phyloP scores from a whole-genome alignment of 1,140 invertebrate genomes.

The Drosophila tsacasi region DNA sequence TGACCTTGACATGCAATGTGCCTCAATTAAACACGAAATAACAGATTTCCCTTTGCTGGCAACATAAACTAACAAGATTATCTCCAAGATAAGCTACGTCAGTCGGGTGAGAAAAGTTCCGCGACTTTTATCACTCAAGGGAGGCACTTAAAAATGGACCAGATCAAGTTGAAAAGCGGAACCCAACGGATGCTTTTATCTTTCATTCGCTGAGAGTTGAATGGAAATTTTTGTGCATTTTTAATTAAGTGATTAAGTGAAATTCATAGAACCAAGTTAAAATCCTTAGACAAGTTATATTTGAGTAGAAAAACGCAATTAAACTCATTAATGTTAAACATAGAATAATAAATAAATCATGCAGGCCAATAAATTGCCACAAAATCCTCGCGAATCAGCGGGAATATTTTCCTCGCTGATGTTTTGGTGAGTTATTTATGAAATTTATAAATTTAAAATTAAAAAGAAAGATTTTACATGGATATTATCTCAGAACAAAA shows the following conservation, averaged over 20 bases:
- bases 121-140: slow-evolving; percentile 29
- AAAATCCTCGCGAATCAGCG: slow-evolving; percentile 68
- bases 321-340: not conserved
- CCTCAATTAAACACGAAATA: not conserved
- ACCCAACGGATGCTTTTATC: slow-evolving; percentile 28
- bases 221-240: slow-evolving; percentile 8
- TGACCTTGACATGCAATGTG: not conserved
- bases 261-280: not conserved
- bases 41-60: slow-evolving; percentile 1
- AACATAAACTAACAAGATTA: slow-evolving; percentile 17
- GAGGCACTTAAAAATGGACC: slow-evolving; percentile 22
- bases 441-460: not conserved
- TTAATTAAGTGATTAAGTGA: not conserved
- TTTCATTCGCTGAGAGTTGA: not conserved
- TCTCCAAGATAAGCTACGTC: slow-evolving; percentile 35
- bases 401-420: slow-evolving; percentile 64
- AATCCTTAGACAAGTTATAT: not conserved
- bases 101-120: slow-evolving; percentile 36
- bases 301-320: not conserved
- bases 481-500: not conserved
- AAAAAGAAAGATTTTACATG: not conserved
- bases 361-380: slow-evolving; percentile 56
- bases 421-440: slow-evolving; percentile 56
- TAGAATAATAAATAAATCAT: slow-evolving; percentile 8
- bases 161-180: slow-evolving; percentile 26